Base-by-base conservation (phyloP, 2,888 invertebrate genomes). In the Patella pellucida region DNA sequence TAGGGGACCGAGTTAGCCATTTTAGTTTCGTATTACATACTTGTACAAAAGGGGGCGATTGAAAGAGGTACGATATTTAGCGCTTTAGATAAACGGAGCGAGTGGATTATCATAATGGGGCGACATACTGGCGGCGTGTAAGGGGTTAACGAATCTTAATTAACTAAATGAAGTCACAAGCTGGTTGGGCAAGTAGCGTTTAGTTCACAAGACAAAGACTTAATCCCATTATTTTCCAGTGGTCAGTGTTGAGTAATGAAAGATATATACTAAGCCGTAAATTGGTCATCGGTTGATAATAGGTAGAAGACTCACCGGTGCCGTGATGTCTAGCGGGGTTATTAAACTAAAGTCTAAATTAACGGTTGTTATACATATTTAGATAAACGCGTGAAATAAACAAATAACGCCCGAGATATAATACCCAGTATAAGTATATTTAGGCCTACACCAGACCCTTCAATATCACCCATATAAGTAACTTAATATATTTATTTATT, bases 31-130 rank as follows among this genome's bases (percentile, higher is more conserved):
- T 41, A 41, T 41, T 41, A 41, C 41, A 41, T 41, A 41, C 41
- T 41, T 41, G 41, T 41, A 41, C 41, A 41, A 41, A 41, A 41
- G 41, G 41, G 41, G 41, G 9, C 41, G 41, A 96, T 96, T 23
- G 62, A 62, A 23, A 19, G 62, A 62, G 62, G 62, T 62, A 62
- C 62, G 62, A 62, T 23, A 62, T 23, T 62, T 62, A 62, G 23
- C 62, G 62, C 62, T 62, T 23, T 62, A 62, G 62, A 62, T 23
- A 62, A 23, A 23, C 12, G 62, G 62, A 41, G 11, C 19, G 62
- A 19, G 62, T 62, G 62, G 62, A 62, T 62, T 62, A 62, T 62
- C 62, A 62, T 62, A 62, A 62, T 62, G 62, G 62, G 62, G 62
- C 62, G 62, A 62, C 62, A 62, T n/a, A 23, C 9, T 62, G 62